Evolutionary conservation across 1,140 invertebrate species (phyloP).

Genomic region (Meteorus sp.): DNA sequence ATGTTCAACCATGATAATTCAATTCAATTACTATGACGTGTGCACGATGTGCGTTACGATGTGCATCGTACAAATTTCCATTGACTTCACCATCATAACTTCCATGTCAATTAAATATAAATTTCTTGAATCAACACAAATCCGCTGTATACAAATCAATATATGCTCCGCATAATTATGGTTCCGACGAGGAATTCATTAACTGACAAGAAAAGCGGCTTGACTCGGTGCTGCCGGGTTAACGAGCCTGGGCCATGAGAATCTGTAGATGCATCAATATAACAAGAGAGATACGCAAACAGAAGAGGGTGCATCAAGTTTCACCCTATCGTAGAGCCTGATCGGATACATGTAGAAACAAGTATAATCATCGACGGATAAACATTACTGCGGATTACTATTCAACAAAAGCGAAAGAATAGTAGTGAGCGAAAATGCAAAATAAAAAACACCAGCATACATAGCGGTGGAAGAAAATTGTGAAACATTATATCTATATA

Average conservation of each 20-base stretch:
- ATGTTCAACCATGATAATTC: no score
- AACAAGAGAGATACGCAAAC: slow-evolving; percentile 27
- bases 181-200: slow-evolving; percentile 1
- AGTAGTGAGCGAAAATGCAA: neutral
- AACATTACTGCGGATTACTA: no score
- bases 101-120: no score
- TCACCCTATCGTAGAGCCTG: slow-evolving; percentile 14
- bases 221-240: slow-evolving; percentile 13
- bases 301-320: slow-evolving; percentile 21
- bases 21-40: no score
- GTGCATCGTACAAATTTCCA: no score
- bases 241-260: slow-evolving; percentile 17
- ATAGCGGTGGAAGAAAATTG: neutral
- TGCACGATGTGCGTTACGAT: no score
- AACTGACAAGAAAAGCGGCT: neutral
- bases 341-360: neutral
- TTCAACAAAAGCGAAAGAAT: neutral
- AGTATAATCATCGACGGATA: no score
- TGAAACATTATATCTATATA: slow-evolving; percentile 30
- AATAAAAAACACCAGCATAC: neutral
- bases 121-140: no score
- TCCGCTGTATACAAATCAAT: no score
- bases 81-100: no score
- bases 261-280: slow-evolving; percentile 17
- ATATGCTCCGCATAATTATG: neutral